A percentile compares a stretch with the other conserved stretches of the same genome.
Evolutionary conservation across 1,140 invertebrate genomes (phyloP).

Genomic region (Heliconius himera): DNA sequence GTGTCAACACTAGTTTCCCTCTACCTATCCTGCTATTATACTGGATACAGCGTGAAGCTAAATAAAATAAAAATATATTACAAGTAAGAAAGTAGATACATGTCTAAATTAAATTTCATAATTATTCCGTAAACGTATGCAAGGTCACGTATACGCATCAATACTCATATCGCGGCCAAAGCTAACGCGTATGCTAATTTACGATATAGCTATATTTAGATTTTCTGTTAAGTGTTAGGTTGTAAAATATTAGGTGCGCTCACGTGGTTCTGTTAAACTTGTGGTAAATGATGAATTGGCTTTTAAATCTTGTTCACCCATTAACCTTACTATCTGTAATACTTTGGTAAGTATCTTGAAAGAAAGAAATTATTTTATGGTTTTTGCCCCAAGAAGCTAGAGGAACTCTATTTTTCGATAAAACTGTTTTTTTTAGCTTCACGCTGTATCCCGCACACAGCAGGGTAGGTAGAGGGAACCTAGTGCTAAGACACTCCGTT

Average conservation of each 20-base stretch:
- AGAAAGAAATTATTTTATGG: too few relatives aligned
- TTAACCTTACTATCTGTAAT: background rate
- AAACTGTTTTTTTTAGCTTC: too few relatives aligned
- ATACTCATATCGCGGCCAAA: slow-evolving; percentile 24
- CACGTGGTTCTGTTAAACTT: background rate
- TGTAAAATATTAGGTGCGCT: slow-evolving; percentile 2
- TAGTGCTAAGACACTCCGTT: too few relatives aligned
- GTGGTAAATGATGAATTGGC: background rate
- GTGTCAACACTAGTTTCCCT: background rate
- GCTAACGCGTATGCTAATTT: slow-evolving; percentile 26
- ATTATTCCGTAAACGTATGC: slow-evolving; percentile 29
- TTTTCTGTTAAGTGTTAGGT: slow-evolving; percentile 6
- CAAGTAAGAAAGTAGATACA: background rate
- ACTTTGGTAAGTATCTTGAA: too few relatives aligned
- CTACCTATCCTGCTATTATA: background rate
- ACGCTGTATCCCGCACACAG: too few relatives aligned
- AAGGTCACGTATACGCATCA: slow-evolving; percentile 29
- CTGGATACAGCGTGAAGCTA: background rate
- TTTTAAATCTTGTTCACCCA: slow-evolving; percentile 6
- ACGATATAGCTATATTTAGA: slow-evolving; percentile 32
- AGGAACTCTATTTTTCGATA: too few relatives aligned
- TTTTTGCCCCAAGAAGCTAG: too few relatives aligned
- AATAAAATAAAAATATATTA: background rate
- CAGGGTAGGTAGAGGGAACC: too few relatives aligned
- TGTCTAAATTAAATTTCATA: background rate